phyloP scores from a whole-genome alignment of 2,888 invertebrate species.

The Silvanus unidentatus region DNA sequence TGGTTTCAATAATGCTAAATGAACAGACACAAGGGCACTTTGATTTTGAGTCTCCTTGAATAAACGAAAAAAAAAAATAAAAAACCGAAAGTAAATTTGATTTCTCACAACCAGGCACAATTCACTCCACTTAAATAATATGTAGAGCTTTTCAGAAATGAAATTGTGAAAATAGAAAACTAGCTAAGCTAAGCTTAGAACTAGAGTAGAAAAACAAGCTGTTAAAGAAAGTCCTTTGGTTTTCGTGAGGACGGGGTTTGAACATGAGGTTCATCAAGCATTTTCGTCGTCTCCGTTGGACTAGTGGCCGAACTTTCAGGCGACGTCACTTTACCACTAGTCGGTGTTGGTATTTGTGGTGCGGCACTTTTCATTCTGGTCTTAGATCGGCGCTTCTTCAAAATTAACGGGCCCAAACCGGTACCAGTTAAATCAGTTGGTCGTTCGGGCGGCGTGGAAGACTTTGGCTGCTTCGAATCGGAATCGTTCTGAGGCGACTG shows the following conservation, averaged over 20 bases:
- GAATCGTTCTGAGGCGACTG: constrained; percentile 39
- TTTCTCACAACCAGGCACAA: no score
- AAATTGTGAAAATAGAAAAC: no score
- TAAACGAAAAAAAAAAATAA: no score
- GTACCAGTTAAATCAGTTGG: constrained; percentile 40
- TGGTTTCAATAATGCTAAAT: no score
- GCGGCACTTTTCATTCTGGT: constrained; percentile 39
- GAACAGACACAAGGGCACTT: no score
- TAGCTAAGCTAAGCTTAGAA: no score
- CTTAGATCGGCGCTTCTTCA: constrained; percentile 46
- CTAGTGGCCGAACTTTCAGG: constrained; percentile 47
- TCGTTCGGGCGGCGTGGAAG: constrained; percentile 33
- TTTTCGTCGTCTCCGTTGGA: constrained; percentile 53
- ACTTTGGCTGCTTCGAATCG: constrained; percentile 28
- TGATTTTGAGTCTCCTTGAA: no score
- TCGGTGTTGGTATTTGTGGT: constrained; percentile 38
- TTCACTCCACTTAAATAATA: no score
- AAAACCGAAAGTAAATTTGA: no score
- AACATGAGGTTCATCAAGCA: constrained; percentile 41
- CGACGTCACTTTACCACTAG: constrained; percentile 36
- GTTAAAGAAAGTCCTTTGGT: constrained; percentile 44
- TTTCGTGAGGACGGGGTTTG: constrained; percentile 45
- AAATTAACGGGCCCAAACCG: constrained; percentile 43
- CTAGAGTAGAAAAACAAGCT: constrained; percentile 2
- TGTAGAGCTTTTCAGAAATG: no score